Conservation (phyloP, 2,113 vertebrate genomes). For the Paedocypris sp. region DNA sequence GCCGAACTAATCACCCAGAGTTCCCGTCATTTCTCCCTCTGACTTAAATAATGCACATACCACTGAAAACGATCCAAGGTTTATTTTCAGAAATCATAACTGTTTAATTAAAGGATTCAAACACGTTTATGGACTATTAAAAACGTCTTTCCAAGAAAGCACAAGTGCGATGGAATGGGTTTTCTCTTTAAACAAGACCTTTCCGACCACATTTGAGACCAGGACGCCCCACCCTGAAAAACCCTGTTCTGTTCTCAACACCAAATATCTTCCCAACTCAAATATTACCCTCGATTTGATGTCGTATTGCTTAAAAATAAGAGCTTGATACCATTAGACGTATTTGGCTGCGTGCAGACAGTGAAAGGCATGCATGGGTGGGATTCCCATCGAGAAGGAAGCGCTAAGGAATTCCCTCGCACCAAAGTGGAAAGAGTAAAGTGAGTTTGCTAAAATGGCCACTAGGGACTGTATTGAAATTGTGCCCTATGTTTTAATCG, state of each 20-base stretch:
- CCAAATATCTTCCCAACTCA: neutral
- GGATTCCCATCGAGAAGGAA: neutral
- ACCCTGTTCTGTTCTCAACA: constrained; percentile 9
- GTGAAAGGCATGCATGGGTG: constrained; percentile 18
- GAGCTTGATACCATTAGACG: neutral
- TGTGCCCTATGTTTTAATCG: too few species aligned
- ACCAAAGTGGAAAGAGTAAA: too few species aligned
- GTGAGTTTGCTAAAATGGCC: too few species aligned
- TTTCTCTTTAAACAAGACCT: too few species aligned
- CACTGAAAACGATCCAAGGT: constrained; percentile 5
- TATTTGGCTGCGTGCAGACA: neutral
- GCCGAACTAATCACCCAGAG: constrained; percentile 10
- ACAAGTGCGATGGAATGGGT: too few species aligned
- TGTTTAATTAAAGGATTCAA: constrained; percentile 27
- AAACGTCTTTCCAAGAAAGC: constrained; percentile 4
- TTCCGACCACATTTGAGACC: neutral
- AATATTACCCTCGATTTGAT: constrained; percentile 17
- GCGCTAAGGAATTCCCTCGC: neutral
- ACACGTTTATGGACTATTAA: constrained; percentile 12
- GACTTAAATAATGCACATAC: constrained; percentile 21
- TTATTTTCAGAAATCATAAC: constrained; percentile 28
- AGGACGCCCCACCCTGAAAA: constrained; percentile 11
- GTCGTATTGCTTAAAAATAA: constrained; percentile 18
- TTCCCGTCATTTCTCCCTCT: constrained; percentile 27
- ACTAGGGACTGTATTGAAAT: too few species aligned